Percentiles rank a stretch among this genome's conserved stretches.
Evolutionary conservation across 2,797 vertebrate species (phyloP).

Genomic region (Apodemus agrarius): DNA sequence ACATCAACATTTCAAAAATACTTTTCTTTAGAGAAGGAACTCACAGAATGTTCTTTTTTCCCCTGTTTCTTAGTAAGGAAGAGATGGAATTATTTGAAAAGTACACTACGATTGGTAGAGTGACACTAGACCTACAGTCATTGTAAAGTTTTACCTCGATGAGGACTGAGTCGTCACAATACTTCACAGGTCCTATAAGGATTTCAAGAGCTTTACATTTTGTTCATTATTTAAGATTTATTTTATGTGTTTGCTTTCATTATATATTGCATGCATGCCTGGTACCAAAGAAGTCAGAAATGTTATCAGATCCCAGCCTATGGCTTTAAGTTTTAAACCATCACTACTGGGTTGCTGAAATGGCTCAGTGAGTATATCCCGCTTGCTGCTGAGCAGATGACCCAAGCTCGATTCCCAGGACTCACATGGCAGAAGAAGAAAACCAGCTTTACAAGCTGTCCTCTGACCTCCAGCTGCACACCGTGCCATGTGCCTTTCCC

Average conservation of each 20-base stretch:
- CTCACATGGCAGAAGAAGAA: not conserved
- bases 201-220: not conserved
- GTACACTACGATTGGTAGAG: constrained; percentile 49
- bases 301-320: not conserved
- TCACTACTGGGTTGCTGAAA: not conserved
- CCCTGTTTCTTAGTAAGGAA: constrained; percentile 23
- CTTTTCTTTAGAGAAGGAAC: not conserved
- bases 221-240: not conserved
- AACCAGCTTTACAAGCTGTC: not conserved
- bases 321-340: not conserved
- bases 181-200: constrained; percentile 36
- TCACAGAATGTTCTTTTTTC: not conserved
- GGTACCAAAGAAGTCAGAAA: not conserved
- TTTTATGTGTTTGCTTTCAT: not conserved
- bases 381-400: not conserved
- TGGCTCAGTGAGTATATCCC: not conserved
- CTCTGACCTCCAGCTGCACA: not conserved
- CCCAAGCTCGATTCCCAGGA: not conserved
- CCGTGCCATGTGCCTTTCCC: too few species aligned
- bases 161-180: constrained; percentile 52
- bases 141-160: constrained; percentile 49
- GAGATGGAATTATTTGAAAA: constrained; percentile 67
- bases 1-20: constrained; percentile 27
- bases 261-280: not conserved
- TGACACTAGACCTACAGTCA: constrained; percentile 42